phyloP scores from a whole-genome alignment of 2,113 vertebrate species.

The Macquaria australasica region DNA sequence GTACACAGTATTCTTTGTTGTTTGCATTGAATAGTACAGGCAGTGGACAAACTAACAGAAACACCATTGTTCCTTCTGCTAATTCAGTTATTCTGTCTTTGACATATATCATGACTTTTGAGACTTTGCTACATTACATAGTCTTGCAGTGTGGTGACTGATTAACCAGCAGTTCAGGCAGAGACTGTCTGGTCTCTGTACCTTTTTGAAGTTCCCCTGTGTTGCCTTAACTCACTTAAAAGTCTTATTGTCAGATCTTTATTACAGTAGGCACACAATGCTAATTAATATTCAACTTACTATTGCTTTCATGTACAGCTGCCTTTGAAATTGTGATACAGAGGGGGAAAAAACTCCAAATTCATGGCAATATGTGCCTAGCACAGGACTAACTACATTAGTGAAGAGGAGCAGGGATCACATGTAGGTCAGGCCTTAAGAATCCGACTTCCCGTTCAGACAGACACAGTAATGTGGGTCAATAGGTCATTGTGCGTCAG shows the following conservation, averaged over 20 bases:
- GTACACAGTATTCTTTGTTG: slow-evolving; percentile 25
- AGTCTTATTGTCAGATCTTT: no score
- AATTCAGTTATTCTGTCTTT: not conserved
- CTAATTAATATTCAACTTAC: not conserved
- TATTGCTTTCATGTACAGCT: not conserved
- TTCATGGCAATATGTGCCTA: not conserved
- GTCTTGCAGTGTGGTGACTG: not conserved
- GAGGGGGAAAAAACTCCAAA: not conserved
- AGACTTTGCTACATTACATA: not conserved
- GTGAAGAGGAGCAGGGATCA: not conserved
- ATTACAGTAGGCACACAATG: not conserved
- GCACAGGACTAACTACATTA: no score
- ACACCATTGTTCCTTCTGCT: not conserved
- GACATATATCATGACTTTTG: not conserved
- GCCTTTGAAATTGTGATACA: not conserved
- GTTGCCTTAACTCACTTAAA: not conserved
- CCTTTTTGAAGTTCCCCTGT: no score
- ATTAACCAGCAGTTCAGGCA: not conserved
- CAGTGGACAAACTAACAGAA: slow-evolving; percentile 7
- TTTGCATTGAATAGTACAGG: slow-evolving; percentile 33
- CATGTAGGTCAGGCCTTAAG: not conserved
- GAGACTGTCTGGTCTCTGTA: not conserved
- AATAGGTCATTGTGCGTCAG: not conserved
- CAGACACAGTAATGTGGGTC: not conserved
- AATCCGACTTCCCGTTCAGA: not conserved